These are phyloP conservation scores for Rugalucina vietnamica DNA, from an alignment of 2,888 invertebrate genomes.

Conservation along the genomic window DNA sequence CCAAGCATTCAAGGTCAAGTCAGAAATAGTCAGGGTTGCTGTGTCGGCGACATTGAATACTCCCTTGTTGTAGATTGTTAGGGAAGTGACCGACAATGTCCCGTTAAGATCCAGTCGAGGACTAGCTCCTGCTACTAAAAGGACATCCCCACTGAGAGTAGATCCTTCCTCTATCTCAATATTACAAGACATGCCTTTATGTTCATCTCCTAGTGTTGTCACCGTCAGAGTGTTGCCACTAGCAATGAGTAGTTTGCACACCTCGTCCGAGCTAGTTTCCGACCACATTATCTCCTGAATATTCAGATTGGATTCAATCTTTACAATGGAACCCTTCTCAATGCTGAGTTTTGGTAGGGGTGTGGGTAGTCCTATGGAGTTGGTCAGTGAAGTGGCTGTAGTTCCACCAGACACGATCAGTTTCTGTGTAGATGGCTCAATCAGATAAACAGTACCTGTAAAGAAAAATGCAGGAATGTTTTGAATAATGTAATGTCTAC, in stretches of 20 bases:
- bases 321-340: slow-evolving; percentile 51
- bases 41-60: slow-evolving; percentile 46
- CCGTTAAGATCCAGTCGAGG: slow-evolving; percentile 59
- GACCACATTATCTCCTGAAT: slow-evolving; percentile 54
- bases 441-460: slow-evolving; percentile 63
- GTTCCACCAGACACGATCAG: slow-evolving; percentile 30
- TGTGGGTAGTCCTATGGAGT: slow-evolving; percentile 34
- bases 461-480: no score
- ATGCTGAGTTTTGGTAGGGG: slow-evolving; percentile 53
- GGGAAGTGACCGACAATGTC: slow-evolving; percentile 29
- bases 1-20: slow-evolving; percentile 54
- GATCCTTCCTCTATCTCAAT: slow-evolving; percentile 32
- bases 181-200: slow-evolving; percentile 40
- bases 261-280: slow-evolving; percentile 39
- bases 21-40: slow-evolving; percentile 38
- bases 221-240: slow-evolving; percentile 46
- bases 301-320: slow-evolving; percentile 46
- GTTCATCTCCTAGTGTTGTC: slow-evolving; percentile 43
- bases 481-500: no score
- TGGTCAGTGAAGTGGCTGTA: slow-evolving; percentile 17
- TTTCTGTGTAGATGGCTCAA: slow-evolving; percentile 21
- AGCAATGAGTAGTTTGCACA: slow-evolving; percentile 59
- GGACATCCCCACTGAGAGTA: slow-evolving; percentile 24
- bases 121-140: slow-evolving; percentile 55
- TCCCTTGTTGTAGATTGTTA: slow-evolving; percentile 61